Conservation (phyloP, 2,888 invertebrate species). For the Cyrtodaria siliqua region DNA sequence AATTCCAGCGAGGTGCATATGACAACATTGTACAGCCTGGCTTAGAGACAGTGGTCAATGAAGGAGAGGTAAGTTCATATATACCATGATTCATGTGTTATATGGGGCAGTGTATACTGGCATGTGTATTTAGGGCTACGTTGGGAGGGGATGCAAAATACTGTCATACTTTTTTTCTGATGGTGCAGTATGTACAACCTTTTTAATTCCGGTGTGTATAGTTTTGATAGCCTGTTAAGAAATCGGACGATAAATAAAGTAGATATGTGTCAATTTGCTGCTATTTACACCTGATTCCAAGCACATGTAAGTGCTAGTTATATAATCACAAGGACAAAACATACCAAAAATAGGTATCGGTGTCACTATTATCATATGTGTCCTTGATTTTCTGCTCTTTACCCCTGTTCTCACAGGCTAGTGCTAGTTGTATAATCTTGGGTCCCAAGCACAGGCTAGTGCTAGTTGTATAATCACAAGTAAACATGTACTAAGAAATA, state of each 20-base stretch:
- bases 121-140: slow-evolving; percentile 8
- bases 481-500: slow-evolving; percentile 18
- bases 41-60: slow-evolving; percentile 93
- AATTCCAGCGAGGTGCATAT: slow-evolving; percentile 93
- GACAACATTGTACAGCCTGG: slow-evolving; percentile 94
- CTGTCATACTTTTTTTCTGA: no score
- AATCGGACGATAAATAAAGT: no score
- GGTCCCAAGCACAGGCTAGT: slow-evolving; percentile 24
- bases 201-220: slow-evolving; percentile 15
- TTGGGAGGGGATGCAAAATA: no score
- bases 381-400: not conserved
- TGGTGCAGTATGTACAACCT: no score
- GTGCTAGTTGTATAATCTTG: slow-evolving; percentile 6
- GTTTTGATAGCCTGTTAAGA: no score
- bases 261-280: no score
- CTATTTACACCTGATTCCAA: slow-evolving; percentile 20
- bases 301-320: slow-evolving; percentile 21
- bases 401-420: slow-evolving; percentile 9
- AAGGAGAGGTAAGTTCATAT: slow-evolving; percentile 92
- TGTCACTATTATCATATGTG: not conserved
- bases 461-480: slow-evolving; percentile 26
- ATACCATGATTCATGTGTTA: no score
- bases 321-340: slow-evolving; percentile 22
- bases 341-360: slow-evolving; percentile 6
- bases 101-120: no score